Evolutionary conservation across 2,888 invertebrate genomes (phyloP).

Genomic region (Elmis aenea): DNA sequence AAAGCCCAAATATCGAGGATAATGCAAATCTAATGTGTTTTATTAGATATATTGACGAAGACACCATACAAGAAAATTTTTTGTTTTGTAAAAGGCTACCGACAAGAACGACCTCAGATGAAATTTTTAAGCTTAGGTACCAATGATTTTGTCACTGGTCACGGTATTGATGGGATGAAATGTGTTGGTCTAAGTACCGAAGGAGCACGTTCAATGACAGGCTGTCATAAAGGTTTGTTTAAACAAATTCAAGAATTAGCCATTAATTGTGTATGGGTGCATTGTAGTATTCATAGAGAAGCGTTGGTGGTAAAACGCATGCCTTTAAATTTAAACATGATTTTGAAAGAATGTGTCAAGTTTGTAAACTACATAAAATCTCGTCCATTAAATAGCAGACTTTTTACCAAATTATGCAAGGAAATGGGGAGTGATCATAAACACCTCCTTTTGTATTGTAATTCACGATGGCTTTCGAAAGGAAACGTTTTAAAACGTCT

Average conservation of each 20-base stretch:
- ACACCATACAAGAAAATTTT: constrained; percentile 6
- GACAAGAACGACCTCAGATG: constrained; percentile 6
- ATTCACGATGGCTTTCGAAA: constrained; percentile 5
- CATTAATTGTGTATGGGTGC: constrained; percentile 6
- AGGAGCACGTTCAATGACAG: constrained; percentile 5
- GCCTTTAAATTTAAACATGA: constrained; percentile 4
- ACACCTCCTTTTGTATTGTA: constrained; percentile 9
- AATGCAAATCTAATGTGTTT: constrained; percentile 9
- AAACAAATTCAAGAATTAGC: constrained; percentile 4
- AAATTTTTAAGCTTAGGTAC: constrained; percentile 5
- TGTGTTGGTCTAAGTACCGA: constrained; percentile 6
- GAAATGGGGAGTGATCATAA: constrained; percentile 8
- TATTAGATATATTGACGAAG: constrained; percentile 4
- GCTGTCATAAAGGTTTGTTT: constrained; percentile 5
- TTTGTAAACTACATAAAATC: constrained; percentile 7
- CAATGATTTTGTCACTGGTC: constrained; percentile 7
- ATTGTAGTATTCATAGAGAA: constrained; percentile 6
- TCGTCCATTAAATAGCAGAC: constrained; percentile 7
- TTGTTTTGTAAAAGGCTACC: constrained; percentile 8
- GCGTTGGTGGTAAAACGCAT: constrained; percentile 4
- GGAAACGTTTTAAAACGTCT: constrained; percentile 8
- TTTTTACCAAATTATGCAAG: constrained; percentile 7
- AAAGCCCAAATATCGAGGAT: constrained; percentile 8
- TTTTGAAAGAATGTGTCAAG: constrained; percentile 5
- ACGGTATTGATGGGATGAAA: constrained; percentile 6